Evolutionary conservation across 1,140 invertebrate genomes (phyloP), one percentile per base, ranked within the genome.

Genomic region (Potamilus streckersoni): DNA sequence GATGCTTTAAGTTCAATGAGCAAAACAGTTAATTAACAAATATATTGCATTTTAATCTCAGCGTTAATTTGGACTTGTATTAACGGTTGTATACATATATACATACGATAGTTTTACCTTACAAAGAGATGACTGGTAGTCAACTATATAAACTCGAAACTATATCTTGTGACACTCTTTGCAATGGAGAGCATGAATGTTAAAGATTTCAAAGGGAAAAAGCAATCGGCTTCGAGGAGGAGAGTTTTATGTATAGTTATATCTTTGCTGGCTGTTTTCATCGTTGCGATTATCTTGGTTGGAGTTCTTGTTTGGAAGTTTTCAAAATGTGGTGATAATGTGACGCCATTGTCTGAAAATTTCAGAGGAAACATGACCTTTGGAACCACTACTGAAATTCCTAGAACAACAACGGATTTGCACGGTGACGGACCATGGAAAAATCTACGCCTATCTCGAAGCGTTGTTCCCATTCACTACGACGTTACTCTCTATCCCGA

Each of bases 401-500:
- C 64, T 49, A 60, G 27, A 19, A 76, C 67, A n/a, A 73, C 75
- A n/a, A 66, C 72, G 13, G 31, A 62, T 19, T 70, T 61, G 1
- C 71, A 73, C 17, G 80, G 80, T 17, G 79, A 80, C 11, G 83
- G 86, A 58, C 89, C 88, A 0, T 90, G 89, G 89, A 76, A 80
- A 19, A 77, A 80, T 19, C 76, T 85, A 8, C 91, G 94, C 38
- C 89, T 98, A 64, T 93, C 95, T 0, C 86, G 87, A 11, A 90
- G 92, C 71, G 91, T 95, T 1, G 89, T 90, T 17, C 95, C 96
- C 0, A 74, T 91, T 0, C 92, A 93, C 79, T 97, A 97, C 84
- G 93, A 94, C 68, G 84, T 97, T 2, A 91, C 91, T 13, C 88
- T 97, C 58, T 90, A 93, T 75, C 95, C 96, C 0, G 91, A 96